These are phyloP conservation scores for Phocoena phocoena DNA, from an alignment of 2,113 vertebrate genomes.

Conservation along the genomic window DNA sequence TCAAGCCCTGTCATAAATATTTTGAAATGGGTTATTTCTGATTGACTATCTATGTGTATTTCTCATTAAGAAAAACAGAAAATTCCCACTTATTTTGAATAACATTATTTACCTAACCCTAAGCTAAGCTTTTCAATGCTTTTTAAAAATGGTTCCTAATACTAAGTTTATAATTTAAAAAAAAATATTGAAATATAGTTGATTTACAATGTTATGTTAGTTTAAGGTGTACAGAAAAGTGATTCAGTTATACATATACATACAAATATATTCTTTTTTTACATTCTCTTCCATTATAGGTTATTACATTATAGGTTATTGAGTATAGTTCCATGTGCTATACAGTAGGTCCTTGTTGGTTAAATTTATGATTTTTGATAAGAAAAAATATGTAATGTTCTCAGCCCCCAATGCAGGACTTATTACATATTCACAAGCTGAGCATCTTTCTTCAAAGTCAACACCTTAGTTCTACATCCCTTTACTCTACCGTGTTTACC, in stretches of 20 bases:
- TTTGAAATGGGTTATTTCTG: neutral
- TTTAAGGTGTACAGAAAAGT: neutral
- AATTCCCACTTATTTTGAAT: neutral
- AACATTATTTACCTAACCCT: neutral
- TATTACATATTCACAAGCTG: neutral
- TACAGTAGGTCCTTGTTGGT: neutral
- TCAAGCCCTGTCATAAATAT: neutral
- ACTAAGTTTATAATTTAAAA: neutral
- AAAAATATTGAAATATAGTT: neutral
- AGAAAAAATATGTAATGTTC: neutral
- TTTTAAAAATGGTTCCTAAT: neutral
- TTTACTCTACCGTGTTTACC: neutral
- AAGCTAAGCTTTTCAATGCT: neutral
- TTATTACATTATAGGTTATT: neutral
- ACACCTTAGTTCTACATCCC: neutral
- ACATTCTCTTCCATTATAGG: neutral
- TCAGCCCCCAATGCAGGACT: neutral
- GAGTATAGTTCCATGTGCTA: neutral
- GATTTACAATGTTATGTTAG: neutral
- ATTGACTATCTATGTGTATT: neutral
- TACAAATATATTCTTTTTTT: neutral
- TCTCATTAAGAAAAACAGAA: neutral
- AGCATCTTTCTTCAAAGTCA: neutral
- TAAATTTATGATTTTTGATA: neutral
- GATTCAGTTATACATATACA: neutral